A percentile compares a stretch with the other conserved stretches of the same genome.
phyloP scores from a whole-genome alignment of 2,113 vertebrate species.

The Fregata magnificens region DNA sequence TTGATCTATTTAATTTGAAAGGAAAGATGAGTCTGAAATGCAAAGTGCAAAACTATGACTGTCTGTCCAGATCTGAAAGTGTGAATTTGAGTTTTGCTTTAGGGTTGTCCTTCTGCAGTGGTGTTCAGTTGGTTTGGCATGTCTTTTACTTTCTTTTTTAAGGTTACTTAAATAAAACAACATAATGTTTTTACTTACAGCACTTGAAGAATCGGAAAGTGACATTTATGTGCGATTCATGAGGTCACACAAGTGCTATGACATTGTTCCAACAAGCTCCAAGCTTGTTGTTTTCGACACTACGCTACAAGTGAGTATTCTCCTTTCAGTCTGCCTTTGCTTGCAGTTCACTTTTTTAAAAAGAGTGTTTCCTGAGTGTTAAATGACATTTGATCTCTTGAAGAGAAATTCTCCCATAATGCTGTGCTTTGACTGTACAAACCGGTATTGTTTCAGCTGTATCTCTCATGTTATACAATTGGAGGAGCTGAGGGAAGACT shows the following conservation, averaged over 20 bases:
- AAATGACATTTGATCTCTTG: background rate
- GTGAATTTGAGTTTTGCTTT: background rate
- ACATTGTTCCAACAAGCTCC: slow-evolving; percentile 97
- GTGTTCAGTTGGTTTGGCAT: background rate
- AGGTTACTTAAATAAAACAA: slow-evolving; percentile 30
- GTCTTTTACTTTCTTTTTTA: background rate
- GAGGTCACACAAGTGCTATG: slow-evolving; percentile 97
- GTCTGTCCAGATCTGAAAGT: background rate
- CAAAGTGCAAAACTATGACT: background rate
- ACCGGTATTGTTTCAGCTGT: background rate
- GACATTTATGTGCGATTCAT: slow-evolving; percentile 98
- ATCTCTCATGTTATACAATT: background rate
- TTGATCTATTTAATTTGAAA: background rate
- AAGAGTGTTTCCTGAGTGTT: background rate
- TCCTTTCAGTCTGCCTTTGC: background rate
- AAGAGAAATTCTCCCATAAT: background rate
- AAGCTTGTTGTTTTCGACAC: slow-evolving; percentile 98
- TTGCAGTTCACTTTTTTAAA: background rate
- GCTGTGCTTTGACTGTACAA: background rate
- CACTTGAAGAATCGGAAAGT: slow-evolving; percentile 87
- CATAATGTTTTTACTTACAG: slow-evolving; percentile 65
- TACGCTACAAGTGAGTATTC: slow-evolving; percentile 87
- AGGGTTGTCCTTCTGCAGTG: background rate
- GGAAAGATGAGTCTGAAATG: background rate
- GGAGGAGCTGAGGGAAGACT: background rate